Base-by-base conservation (phyloP, 2,888 invertebrate species). In the Graphium colonna region DNA sequence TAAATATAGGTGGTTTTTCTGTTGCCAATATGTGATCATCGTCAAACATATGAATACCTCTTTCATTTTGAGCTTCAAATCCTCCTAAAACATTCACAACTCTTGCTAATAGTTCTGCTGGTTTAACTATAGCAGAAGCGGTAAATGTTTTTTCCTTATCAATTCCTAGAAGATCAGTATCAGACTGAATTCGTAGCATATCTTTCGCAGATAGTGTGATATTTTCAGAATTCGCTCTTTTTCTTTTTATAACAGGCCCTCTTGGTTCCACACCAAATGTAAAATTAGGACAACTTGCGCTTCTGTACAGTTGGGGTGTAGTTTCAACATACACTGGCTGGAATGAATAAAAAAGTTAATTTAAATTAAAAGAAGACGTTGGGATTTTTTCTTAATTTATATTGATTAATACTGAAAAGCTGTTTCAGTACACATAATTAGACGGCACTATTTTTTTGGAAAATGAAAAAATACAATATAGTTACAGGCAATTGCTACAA, bases 131-230 rank as follows among this genome's bases (percentile, higher is more conserved):
- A 8, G 93, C 93, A 57, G 93, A 92, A 0, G 93, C 91, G 15
- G 92, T 92, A 69, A 95, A 95, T 0, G 96, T 96, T 58, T 93
- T 93, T 61, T 93, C 93, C 67, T 94, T 94, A 73, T 96, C 95
- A 60, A 96, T 95, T 39, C 93, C 92, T 55, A 93, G 91, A 41
- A 96, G 84, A 76, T 96, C 95, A 0, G 94, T 94, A 64, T 96
- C 96, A 0, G 96, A 96, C 60, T 94, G 93, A 47, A 94, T 93
- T 52, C 94, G 91, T 3, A 94, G 77, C 77, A 90, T 84, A 45
- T 88, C 87, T 68, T 73, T 81, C n/a, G 77, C 75, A 10, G 79
- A 74, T 16, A 86, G 63, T 64, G 90, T 86, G 55, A 91, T 91
- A 55, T 92, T 92, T 73, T 93, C 93, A 0, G 94, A 94, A 63